Percentiles rank a stretch among this genome's conserved stretches.
These are phyloP conservation scores for Drosophila kokeensis DNA, from an alignment of 2,888 invertebrate genomes.

Conservation along the genomic window DNA sequence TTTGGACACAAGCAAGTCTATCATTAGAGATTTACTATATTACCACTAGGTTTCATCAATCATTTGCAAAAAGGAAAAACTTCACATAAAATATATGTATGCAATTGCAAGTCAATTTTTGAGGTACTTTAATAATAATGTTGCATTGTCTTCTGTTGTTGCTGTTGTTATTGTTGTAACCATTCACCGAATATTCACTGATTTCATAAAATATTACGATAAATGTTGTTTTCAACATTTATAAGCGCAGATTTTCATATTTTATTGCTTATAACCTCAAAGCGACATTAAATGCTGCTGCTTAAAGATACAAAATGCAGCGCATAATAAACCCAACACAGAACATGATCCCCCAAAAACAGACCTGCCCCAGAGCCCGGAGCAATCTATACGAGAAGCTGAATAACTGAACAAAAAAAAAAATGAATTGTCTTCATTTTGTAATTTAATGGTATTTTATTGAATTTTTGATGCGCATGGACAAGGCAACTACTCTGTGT, in stretches of 20 bases:
- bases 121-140: conserved; percentile 42
- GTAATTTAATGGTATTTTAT: conserved; percentile 83
- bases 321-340: conserved; percentile 44
- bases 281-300: conserved; percentile 82
- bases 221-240: conserved; percentile 74
- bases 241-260: conserved; percentile 73
- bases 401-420: conserved; percentile 24
- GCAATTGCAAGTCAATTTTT: conserved; percentile 59
- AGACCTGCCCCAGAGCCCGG: conserved; percentile 31
- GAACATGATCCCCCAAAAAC: conserved; percentile 18
- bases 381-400: conserved; percentile 16
- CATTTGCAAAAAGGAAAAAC: conserved; percentile 17
- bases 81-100: conserved; percentile 35
- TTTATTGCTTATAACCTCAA: conserved; percentile 81
- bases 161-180: conserved; percentile 23
- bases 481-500: conserved; percentile 51
- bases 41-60: conserved; percentile 28
- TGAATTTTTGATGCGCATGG: conserved; percentile 76
- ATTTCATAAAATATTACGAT: conserved; percentile 79
- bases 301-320: conserved; percentile 70
- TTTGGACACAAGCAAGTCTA: conserved; percentile 14
- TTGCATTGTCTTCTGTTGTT: conserved; percentile 50
- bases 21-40: conserved; percentile 32
- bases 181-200: conserved; percentile 69
- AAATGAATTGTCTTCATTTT: conserved; percentile 81